A percentile compares a stretch with the other conserved stretches of the same genome.
Evolutionary conservation across 2,113 vertebrate genomes (phyloP).

Genomic region (Coptodon bakossiorum): DNA sequence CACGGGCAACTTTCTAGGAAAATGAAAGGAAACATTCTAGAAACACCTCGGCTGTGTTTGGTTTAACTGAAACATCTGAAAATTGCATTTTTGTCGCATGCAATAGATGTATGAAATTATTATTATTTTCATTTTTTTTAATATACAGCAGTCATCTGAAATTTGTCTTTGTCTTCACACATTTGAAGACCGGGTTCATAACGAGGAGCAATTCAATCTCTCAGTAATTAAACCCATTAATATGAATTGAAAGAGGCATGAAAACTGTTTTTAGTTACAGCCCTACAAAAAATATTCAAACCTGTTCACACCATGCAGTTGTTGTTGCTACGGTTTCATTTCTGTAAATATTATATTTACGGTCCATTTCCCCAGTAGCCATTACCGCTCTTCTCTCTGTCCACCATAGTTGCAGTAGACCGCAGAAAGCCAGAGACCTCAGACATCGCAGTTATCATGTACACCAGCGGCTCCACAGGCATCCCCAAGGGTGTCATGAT

Average conservation of each 20-base stretch:
- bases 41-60: background rate
- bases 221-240: background rate
- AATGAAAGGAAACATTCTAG: background rate
- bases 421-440: constrained; percentile 74
- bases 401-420: constrained; percentile 64
- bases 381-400: background rate
- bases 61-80: background rate
- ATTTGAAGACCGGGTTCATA: background rate
- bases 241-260: background rate
- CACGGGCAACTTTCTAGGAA: background rate
- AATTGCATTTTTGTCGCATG: background rate
- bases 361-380: background rate
- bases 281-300: background rate
- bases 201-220: background rate
- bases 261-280: background rate
- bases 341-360: background rate
- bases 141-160: background rate
- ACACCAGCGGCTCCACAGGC: constrained; percentile 96
- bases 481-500: constrained; percentile 98
- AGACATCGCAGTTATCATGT: constrained; percentile 96
- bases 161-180: background rate
- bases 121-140: background rate
- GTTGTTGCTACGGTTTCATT: background rate
- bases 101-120: background rate
- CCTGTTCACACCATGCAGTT: background rate